These are phyloP conservation scores for Lagria hirta DNA, from an alignment of 2,888 invertebrate genomes.

Conservation along the genomic window DNA sequence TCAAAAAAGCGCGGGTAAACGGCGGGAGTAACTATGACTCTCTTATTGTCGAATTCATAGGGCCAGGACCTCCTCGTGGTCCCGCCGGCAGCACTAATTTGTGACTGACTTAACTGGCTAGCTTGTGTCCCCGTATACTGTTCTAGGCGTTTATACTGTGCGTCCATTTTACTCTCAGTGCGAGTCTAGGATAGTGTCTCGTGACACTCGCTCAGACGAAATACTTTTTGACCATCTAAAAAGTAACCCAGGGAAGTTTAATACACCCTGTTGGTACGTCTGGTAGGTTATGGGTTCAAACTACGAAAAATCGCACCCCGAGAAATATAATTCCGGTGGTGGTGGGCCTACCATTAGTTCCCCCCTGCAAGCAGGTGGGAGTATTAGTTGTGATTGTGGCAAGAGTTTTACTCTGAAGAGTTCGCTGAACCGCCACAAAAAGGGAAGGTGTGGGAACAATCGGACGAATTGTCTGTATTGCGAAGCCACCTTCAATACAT, in stretches of 20 bases:
- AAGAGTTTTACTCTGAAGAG: constrained; percentile 3
- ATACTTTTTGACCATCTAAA: background rate
- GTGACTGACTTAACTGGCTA: constrained; percentile 3
- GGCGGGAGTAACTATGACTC: constrained; percentile 9
- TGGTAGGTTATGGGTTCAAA: constrained; percentile 8
- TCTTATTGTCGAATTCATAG: constrained; percentile 3
- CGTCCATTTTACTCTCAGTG: background rate
- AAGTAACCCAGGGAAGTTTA: constrained; percentile 2
- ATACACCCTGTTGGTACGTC: background rate
- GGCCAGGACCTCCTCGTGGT: constrained; percentile 2
- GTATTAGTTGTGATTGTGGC: constrained; percentile 6
- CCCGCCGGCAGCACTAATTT: background rate
- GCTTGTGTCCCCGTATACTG: background rate
- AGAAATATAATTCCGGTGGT: constrained; percentile 2
- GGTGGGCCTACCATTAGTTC: constrained; percentile 1
- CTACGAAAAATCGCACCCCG: constrained; percentile 2
- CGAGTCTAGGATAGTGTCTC: background rate
- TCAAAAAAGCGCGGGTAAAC: no score
- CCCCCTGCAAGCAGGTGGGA: background rate
- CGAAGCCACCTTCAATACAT: constrained; percentile 1
- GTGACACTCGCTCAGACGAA: background rate
- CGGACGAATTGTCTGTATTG: constrained; percentile 10
- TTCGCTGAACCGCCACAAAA: constrained; percentile 5
- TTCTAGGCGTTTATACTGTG: background rate
- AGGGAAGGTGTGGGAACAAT: constrained; percentile 6